phyloP scores from a whole-genome alignment of 2,797 vertebrate species.

The Thamnophis elegans region DNA sequence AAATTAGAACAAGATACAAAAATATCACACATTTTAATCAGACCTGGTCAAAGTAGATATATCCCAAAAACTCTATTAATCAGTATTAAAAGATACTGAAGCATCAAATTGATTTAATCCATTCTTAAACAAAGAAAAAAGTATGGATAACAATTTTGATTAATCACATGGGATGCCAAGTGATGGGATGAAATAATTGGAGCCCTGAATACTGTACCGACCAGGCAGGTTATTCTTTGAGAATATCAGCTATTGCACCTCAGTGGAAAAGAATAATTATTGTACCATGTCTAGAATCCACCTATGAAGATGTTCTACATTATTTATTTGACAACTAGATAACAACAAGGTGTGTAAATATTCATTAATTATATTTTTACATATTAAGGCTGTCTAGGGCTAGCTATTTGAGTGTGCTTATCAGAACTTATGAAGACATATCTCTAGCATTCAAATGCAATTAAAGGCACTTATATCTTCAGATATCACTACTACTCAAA shows the following conservation, averaged over 20 bases:
- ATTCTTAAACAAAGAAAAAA: slow-evolving; percentile 41
- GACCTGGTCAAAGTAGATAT: slow-evolving; percentile 17
- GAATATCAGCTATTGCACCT: slow-evolving; percentile 18
- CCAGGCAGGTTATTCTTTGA: slow-evolving; percentile 6
- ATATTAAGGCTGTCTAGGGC: slow-evolving; percentile 69
- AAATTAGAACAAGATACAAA: slow-evolving; percentile 28
- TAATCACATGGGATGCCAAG: slow-evolving; percentile 31
- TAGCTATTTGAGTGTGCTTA: slow-evolving; percentile 25
- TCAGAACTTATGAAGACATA: slow-evolving; percentile 44
- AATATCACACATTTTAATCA: slow-evolving; percentile 13
- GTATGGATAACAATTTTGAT: slow-evolving; percentile 33
- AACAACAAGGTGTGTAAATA: background rate
- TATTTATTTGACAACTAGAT: slow-evolving; percentile 15
- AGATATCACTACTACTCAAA: slow-evolving; percentile 4
- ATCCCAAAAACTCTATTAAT: background rate
- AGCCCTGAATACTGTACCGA: slow-evolving; percentile 13
- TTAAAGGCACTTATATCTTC: slow-evolving; percentile 42
- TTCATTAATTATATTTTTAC: slow-evolving; percentile 10
- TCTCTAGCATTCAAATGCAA: slow-evolving; percentile 44
- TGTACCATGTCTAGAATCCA: slow-evolving; percentile 13
- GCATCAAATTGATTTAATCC: slow-evolving; percentile 43
- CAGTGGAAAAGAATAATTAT: slow-evolving; percentile 21
- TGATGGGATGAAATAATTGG: slow-evolving; percentile 4
- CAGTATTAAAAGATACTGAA: background rate
- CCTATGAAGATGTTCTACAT: background rate